Evolutionary conservation across 2,113 vertebrate species (phyloP).

Genomic region (Laticauda colubrina): DNA sequence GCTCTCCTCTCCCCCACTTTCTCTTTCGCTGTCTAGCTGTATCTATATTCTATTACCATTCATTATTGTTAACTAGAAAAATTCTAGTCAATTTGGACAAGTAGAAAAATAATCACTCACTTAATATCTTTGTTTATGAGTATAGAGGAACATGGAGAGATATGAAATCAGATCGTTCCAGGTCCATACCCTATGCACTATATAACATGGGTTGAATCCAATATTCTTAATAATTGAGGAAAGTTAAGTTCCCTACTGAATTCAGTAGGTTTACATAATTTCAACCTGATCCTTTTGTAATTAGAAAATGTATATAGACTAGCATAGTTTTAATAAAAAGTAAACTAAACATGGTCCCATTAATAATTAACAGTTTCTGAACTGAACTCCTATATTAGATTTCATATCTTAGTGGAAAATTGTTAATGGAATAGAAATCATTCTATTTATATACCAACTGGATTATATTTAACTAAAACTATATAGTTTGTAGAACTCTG

Average conservation of each 20-base stretch:
- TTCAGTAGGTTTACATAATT: background rate
- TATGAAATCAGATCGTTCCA: background rate
- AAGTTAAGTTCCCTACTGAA: background rate
- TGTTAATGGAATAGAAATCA: background rate
- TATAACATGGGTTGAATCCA: background rate
- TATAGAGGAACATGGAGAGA: background rate
- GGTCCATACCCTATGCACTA: background rate
- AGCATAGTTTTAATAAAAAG: background rate
- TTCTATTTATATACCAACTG: constrained; percentile 8
- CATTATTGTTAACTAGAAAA: background rate
- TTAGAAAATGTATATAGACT: background rate
- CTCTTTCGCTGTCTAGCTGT: background rate
- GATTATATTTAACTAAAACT: background rate
- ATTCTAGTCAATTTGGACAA: background rate
- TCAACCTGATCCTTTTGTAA: background rate
- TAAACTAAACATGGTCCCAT: constrained; percentile 9
- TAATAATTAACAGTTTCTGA: constrained; percentile 15
- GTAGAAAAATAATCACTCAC: background rate
- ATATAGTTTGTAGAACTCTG: background rate
- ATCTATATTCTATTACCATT: background rate
- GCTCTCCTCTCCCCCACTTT: background rate
- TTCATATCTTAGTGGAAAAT: background rate
- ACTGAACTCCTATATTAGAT: constrained; percentile 2
- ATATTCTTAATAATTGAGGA: too few relatives aligned
- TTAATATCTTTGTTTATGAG: background rate